A percentile compares a stretch with the other conserved stretches of the same genome.
These are phyloP conservation scores for Euphonia xanthogaster DNA, from an alignment of 2,797 vertebrate genomes.

Conservation along the genomic window DNA sequence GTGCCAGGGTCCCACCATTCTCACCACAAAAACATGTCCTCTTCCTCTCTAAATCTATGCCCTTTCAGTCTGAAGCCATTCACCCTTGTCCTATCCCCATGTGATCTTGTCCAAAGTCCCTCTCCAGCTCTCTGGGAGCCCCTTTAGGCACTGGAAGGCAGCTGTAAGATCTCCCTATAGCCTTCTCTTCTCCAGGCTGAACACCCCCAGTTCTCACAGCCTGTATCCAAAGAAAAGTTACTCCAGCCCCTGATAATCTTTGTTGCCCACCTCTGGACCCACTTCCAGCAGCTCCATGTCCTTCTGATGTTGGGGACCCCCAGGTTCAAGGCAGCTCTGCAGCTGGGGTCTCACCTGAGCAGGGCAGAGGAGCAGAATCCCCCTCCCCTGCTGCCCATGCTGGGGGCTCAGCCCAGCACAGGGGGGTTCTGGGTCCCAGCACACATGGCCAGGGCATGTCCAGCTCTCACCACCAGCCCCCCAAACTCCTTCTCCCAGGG, in stretches of 20 bases:
- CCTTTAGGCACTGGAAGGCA: neutral
- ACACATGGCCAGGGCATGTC: neutral
- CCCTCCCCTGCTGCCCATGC: rapidly evolving
- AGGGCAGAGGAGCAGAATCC: neutral
- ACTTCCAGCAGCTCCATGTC: neutral
- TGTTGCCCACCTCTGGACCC: neutral
- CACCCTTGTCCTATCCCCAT: neutral
- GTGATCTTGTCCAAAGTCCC: neutral
- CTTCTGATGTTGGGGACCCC: neutral
- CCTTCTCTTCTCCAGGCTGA: neutral
- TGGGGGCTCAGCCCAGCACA: no score
- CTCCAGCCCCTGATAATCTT: neutral
- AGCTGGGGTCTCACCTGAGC: neutral
- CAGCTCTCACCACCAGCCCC: neutral
- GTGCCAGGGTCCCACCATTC: neutral
- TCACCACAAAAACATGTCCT: neutral
- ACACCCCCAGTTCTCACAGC: neutral
- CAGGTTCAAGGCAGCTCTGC: neutral
- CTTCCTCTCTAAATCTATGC: neutral
- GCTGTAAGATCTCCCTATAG: neutral
- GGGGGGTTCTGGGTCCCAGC: no score
- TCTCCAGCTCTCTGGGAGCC: neutral
- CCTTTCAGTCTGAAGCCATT: neutral
- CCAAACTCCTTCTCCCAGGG: neutral
- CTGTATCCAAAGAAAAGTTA: neutral